Conservation (phyloP, 2,113 vertebrate species). For the Anoplopoma fimbria region DNA sequence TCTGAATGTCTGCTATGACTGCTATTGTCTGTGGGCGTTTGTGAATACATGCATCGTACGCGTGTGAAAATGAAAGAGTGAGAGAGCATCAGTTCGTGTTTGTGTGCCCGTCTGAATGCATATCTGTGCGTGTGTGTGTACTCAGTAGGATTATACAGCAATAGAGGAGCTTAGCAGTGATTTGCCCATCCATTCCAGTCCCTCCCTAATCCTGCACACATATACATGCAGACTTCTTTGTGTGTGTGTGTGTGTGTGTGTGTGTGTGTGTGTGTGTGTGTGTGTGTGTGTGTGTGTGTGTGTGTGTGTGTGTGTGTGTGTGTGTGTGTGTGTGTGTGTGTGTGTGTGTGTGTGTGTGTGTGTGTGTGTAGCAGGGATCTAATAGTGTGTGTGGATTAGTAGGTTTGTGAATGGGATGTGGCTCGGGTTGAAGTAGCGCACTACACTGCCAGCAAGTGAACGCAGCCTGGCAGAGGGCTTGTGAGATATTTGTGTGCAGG, state of each 20-base stretch:
- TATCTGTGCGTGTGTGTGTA: conserved; percentile 54
- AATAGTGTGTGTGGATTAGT: conserved; percentile 75
- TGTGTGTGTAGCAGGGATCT: conserved; percentile 61
- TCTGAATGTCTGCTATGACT: conserved; percentile 45
- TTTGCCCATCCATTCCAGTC: conserved; percentile 79
- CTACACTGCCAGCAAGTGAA: conserved; percentile 63
- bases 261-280: conserved; percentile 53
- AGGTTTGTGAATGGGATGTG: conserved; percentile 80
- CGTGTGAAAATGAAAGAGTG: conserved; percentile 27
- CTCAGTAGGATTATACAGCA: conserved; percentile 80
- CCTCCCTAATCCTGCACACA: conserved; percentile 72
- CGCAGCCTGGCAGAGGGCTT: conserved; percentile 51
- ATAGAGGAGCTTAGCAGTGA: conserved; percentile 81
- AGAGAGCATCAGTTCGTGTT: not conserved
- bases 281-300: conserved; percentile 59
- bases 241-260: conserved; percentile 4
- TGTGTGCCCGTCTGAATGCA: conserved; percentile 21
- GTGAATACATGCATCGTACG: conserved; percentile 11
- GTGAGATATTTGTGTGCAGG: conserved; percentile 39
- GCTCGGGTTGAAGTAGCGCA: conserved; percentile 59
- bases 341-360: conserved; percentile 39
- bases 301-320: conserved; percentile 50
- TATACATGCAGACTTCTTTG: conserved; percentile 13
- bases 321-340: conserved; percentile 66
- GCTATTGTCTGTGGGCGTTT: conserved; percentile 18